Conservation (phyloP, 2,797 vertebrate genomes). For the Sus cebifrons region DNA sequence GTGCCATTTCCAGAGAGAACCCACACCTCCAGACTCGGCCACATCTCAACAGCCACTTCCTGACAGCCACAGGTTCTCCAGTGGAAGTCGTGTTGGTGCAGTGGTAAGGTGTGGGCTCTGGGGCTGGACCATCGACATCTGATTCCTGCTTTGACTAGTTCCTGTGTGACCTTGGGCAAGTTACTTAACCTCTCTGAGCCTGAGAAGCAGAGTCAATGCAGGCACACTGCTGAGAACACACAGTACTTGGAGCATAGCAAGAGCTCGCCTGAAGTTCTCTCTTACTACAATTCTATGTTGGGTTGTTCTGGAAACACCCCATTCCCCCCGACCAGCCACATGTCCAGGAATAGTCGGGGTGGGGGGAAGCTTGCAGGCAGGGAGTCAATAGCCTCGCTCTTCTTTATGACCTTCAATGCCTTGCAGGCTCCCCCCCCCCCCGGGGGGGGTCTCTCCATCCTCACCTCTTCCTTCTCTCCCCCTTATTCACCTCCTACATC, state of each 20-base stretch:
- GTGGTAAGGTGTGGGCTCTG: not conserved
- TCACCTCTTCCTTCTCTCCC: not conserved
- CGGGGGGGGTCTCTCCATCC: not conserved
- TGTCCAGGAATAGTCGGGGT: not conserved
- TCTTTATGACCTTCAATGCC: not conserved
- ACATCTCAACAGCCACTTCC: not conserved
- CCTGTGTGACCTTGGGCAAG: not conserved
- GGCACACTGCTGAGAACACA: not conserved
- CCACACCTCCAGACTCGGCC: not conserved
- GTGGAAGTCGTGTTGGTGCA: not conserved
- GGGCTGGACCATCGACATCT: not conserved
- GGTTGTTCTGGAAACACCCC: not conserved
- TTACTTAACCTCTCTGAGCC: constrained; percentile 59
- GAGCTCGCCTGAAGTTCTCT: not conserved
- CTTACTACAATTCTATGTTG: not conserved
- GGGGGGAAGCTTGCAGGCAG: not conserved
- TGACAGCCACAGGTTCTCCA: not conserved
- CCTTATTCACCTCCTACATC: not conserved
- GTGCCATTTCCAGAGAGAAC: not conserved
- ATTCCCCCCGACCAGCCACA: not conserved
- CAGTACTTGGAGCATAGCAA: not conserved
- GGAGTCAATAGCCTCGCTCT: not conserved
- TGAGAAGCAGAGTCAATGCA: not conserved
- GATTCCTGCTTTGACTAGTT: not conserved
- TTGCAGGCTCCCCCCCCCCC: not conserved